Percentiles rank a stretch among this genome's conserved stretches.
Evolutionary conservation across 2,797 vertebrate genomes (phyloP).

Genomic region (Peromyscus nudipes): DNA sequence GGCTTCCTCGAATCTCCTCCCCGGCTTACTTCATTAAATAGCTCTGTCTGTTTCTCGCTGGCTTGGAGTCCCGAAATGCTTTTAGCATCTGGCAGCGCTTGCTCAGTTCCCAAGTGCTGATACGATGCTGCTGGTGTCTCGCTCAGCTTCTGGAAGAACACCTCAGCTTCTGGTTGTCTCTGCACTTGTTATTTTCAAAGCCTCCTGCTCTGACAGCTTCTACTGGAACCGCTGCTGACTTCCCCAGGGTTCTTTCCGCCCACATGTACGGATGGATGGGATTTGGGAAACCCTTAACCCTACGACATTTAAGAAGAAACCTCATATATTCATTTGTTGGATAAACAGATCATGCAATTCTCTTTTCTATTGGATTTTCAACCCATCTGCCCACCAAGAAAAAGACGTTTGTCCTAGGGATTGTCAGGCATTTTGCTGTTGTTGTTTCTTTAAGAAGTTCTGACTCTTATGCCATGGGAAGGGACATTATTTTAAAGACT

Average conservation of each 20-base stretch:
- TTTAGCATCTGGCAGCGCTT: constrained; percentile 76
- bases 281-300: constrained; percentile 20
- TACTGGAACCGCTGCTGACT: constrained; percentile 9
- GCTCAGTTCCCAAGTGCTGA: constrained; percentile 51
- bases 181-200: constrained; percentile 37
- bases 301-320: neutral
- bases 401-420: neutral
- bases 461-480: constrained; percentile 4
- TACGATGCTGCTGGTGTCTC: neutral
- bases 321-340: neutral
- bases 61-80: constrained; percentile 70
- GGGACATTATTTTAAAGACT: neutral
- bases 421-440: neutral
- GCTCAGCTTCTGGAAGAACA: neutral
- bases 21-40: constrained; percentile 12
- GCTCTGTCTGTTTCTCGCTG: constrained; percentile 56
- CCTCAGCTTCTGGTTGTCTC: neutral
- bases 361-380: constrained; percentile 16
- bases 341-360: neutral
- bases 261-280: neutral
- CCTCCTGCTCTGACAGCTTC: constrained; percentile 9
- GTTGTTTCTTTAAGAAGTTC: neutral
- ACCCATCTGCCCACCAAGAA: neutral
- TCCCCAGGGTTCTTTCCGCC: neutral
- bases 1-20: neutral